phyloP scores from a whole-genome alignment of 2,113 vertebrate species.

The Dascyllus trimaculatus region DNA sequence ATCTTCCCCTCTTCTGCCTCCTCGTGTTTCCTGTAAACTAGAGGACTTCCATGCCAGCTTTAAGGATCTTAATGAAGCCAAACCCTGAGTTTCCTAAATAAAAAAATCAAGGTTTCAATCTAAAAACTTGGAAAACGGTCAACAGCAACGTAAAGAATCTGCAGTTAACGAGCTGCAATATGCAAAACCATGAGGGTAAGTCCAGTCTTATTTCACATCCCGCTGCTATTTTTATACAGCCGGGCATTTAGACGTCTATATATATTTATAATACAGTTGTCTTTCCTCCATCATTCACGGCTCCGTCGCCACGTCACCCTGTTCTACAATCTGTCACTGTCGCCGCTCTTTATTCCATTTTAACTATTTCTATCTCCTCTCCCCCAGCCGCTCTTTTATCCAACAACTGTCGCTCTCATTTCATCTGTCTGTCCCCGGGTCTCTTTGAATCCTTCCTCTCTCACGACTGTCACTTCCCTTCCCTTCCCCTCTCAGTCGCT shows the following conservation, averaged over 20 bases:
- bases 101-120: too few species aligned
- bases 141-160: not conserved
- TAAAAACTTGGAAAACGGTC: not conserved
- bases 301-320: slow-evolving; percentile 8
- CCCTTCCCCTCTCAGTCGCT: slow-evolving; percentile 16
- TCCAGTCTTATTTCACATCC: not conserved
- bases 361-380: slow-evolving; percentile 40
- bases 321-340: slow-evolving; percentile 39
- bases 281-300: slow-evolving; percentile 15
- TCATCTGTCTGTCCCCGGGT: slow-evolving; percentile 42
- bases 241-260: not conserved
- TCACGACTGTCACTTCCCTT: slow-evolving; percentile 13
- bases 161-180: slow-evolving; percentile 5
- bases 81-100: too few species aligned
- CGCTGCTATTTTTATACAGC: not conserved
- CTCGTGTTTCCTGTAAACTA: too few species aligned
- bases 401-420: slow-evolving; percentile 30
- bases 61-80: too few species aligned
- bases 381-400: slow-evolving; percentile 21
- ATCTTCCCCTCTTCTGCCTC: too few species aligned
- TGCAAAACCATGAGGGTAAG: not conserved
- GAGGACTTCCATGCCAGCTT: too few species aligned
- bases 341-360: slow-evolving; percentile 38
- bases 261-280: not conserved
- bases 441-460: slow-evolving; percentile 31